Evolutionary conservation across 2,888 invertebrate genomes (phyloP).

Genomic region (Patella pellucida): DNA sequence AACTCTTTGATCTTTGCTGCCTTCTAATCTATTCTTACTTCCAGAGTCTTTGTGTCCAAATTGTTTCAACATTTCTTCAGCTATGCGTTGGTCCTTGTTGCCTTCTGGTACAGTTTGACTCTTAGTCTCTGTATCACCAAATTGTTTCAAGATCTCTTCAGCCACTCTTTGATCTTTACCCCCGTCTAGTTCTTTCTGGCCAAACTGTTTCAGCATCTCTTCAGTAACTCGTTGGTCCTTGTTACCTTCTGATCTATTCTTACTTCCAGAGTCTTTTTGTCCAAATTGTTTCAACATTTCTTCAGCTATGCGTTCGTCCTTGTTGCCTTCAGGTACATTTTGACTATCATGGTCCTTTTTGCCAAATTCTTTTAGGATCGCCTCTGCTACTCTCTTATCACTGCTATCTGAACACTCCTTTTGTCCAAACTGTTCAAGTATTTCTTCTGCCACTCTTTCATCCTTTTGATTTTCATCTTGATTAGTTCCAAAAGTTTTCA

Average conservation of each 20-base stretch:
- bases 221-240: conserved; percentile 25
- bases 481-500: neutral
- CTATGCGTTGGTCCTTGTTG: conserved; percentile 13
- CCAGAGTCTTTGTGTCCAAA: conserved; percentile 24
- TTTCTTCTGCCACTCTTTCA: neutral
- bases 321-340: conserved; percentile 16
- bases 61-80: conserved; percentile 22
- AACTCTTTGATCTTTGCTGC: conserved; percentile 21
- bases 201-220: conserved; percentile 17
- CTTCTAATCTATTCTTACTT: conserved; percentile 24
- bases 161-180: neutral
- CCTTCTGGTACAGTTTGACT: conserved; percentile 14
- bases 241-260: conserved; percentile 16
- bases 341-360: too few species aligned
- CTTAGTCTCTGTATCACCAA: too few species aligned
- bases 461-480: conserved; percentile 24
- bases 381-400: neutral
- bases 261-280: conserved; percentile 24
- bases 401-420: neutral
- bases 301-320: conserved; percentile 17
- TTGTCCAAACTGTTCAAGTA: conserved; percentile 22
- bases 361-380: neutral
- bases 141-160: neutral
- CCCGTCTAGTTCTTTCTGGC: too few species aligned
- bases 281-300: conserved; percentile 23